Conservation (phyloP, 1,140 invertebrate genomes). For the Amphibalanus amphitrite region DNA sequence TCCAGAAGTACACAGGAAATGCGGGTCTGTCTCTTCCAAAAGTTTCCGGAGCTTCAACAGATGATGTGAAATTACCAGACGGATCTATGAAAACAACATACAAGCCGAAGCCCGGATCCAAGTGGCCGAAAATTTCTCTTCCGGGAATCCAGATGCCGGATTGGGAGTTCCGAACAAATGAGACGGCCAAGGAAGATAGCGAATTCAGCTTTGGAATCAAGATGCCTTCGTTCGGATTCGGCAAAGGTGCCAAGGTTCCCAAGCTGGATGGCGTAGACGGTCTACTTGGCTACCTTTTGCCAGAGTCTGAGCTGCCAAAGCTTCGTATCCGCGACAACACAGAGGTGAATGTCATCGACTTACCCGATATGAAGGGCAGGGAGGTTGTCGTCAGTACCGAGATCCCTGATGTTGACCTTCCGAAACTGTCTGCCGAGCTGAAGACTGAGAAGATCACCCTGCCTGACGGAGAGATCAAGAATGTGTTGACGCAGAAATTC, state of each 20-base stretch:
- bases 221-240: neutral
- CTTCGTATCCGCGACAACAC: neutral
- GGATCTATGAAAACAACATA: neutral
- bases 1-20: neutral
- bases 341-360: neutral
- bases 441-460: neutral
- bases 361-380: neutral
- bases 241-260: neutral
- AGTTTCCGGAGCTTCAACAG: neutral
- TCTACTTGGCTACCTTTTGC: neutral
- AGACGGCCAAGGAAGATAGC: neutral
- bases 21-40: neutral
- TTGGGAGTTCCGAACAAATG: neutral
- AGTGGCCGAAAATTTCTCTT: neutral
- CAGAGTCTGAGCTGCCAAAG: neutral
- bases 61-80: neutral
- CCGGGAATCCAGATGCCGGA: neutral
- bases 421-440: neutral
- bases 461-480: neutral
- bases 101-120: neutral
- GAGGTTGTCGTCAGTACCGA: neutral
- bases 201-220: neutral
- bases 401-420: neutral
- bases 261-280: neutral
- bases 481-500: neutral